phyloP scores from a whole-genome alignment of 2,888 invertebrate genomes.

The Dione vanillae region DNA sequence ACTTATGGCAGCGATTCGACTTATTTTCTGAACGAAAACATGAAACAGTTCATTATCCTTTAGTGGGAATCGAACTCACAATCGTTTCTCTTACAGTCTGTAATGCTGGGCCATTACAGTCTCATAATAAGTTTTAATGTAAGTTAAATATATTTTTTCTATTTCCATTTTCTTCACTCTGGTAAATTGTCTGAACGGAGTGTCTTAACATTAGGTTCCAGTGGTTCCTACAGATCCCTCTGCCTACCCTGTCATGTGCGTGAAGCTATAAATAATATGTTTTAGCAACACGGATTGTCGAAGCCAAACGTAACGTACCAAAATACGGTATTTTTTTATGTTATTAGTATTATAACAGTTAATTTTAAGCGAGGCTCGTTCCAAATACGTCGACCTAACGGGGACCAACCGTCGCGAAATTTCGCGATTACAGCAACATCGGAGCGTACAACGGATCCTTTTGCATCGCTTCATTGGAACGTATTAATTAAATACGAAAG shows the following conservation, averaged over 20 bases:
- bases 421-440: slow-evolving; percentile 4
- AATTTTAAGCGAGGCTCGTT: neutral
- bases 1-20: neutral
- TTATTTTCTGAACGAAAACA: neutral
- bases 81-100: neutral
- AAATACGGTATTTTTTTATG: neutral
- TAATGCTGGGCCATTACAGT: neutral
- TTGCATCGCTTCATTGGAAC: neutral
- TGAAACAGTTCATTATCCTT: neutral
- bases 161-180: too few relatives aligned
- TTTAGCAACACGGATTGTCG: too few relatives aligned
- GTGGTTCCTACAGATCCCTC: too few relatives aligned
- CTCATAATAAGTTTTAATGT: too few relatives aligned
- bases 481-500: neutral
- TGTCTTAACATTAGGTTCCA: too few relatives aligned
- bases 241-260: too few relatives aligned
- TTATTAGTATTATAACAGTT: neutral
- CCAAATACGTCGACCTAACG: neutral
- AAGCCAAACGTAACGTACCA: too few relatives aligned
- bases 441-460: slow-evolving; percentile 2
- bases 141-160: too few relatives aligned
- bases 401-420: neutral
- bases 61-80: neutral
- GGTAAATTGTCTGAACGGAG: too few relatives aligned
- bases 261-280: too few relatives aligned